These are phyloP conservation scores for Betta splendens DNA, from an alignment of 2,797 vertebrate genomes.

Conservation along the genomic window DNA sequence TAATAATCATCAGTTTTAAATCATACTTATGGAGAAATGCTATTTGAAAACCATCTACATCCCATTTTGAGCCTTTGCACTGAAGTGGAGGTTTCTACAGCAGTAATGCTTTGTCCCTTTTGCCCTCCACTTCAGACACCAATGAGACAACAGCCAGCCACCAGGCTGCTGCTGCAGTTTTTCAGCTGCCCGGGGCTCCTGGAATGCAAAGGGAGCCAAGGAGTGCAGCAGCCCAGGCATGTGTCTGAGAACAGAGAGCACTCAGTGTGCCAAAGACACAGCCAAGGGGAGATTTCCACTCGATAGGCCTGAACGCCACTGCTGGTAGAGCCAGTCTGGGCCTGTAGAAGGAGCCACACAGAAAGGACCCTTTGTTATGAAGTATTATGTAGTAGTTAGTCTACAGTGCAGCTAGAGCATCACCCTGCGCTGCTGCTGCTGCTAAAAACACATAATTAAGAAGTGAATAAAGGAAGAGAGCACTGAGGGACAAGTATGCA, in stretches of 20 bases:
- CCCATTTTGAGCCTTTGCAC: not conserved
- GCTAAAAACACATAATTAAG: constrained; percentile 24
- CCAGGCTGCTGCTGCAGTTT: constrained; percentile 74
- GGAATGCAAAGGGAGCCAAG: constrained; percentile 74
- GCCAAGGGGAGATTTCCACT: constrained; percentile 76
- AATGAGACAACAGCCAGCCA: constrained; percentile 63
- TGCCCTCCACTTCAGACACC: constrained; percentile 60
- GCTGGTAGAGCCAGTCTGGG: constrained; percentile 56
- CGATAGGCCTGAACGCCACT: constrained; percentile 65
- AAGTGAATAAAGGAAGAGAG: not conserved
- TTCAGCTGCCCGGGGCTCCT: constrained; percentile 76
- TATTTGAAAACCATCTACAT: constrained; percentile 2
- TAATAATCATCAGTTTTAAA: not conserved
- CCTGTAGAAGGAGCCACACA: constrained; percentile 64
- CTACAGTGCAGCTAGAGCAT: constrained; percentile 48
- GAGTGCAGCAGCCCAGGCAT: constrained; percentile 70
- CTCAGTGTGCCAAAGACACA: constrained; percentile 77
- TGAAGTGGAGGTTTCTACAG: constrained; percentile 16
- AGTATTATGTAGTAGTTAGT: constrained; percentile 65
- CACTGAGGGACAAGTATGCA: constrained; percentile 1
- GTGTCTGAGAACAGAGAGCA: constrained; percentile 75
- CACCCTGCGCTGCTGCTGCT: constrained; percentile 44
- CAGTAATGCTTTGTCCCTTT: constrained; percentile 31
- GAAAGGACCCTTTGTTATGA: constrained; percentile 74
- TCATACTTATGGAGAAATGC: not conserved